Base-by-base conservation (phyloP, 92 coral and sea anemone genomes). In the Phenganax stokvisi region DNA sequence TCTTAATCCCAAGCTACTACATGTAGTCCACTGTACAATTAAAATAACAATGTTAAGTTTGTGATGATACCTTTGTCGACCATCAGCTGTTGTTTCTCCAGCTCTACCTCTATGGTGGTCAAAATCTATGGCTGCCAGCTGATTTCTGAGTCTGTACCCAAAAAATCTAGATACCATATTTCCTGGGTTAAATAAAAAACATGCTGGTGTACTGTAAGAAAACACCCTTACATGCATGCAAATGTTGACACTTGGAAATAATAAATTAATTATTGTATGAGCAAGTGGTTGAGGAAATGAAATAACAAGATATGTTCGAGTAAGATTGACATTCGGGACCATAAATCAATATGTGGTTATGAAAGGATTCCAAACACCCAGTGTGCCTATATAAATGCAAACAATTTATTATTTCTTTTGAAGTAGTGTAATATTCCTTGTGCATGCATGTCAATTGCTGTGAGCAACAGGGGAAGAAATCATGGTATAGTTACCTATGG, bases 71-170 rank as follows among this genome's bases (percentile, higher is more conserved):
- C n/a, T n/a, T n/a, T n/a, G n/a, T n/a, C n/a, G n/a, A n/a, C n/a
- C n/a, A n/a, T n/a, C n/a, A n/a, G n/a, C n/a, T n/a, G n/a, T n/a
- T n/a, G n/a, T 10, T 56, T 75, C 60, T 75, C 80, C 80, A 75
- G 9, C 80, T 10, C 80, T 54, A 25, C 25, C 44, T 13, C 79
- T 71, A 64, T 82, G 85, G 52, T 52, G 57, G 56, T 82, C 72
- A 13, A 82, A 82, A 70, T 82, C 85, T 12, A 71, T 82, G 56
- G 76, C 80, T 12, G 79, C 85, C 9, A 82, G 79, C 54, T 27
- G 85, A 67, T 82, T 82, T 12, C 80, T 10, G 27, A 82, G 12
- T 67, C 72, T 82, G 80, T 82, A 82, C 6, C 85, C 85, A 47
- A 82, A 13, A 29, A 82, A 20, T 72, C 7, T 6, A 51, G 9